Conservation (phyloP, 2,113 vertebrate genomes). For the Craseonycteris thonglongyai region DNA sequence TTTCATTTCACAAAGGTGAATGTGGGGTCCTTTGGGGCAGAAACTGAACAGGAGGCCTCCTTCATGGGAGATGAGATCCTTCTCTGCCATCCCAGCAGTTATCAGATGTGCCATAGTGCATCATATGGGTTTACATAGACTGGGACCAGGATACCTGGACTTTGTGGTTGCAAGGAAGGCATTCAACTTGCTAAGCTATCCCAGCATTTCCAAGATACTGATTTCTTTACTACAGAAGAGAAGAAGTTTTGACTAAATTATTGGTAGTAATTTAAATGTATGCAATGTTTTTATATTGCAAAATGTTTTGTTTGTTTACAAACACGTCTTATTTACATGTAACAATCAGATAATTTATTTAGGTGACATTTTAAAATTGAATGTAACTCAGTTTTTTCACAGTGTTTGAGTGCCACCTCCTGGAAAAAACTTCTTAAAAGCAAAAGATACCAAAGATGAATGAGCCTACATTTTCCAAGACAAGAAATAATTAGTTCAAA, state of each 20-base stretch:
- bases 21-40: too few relatives aligned
- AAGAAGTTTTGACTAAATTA: neutral
- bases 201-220: too few relatives aligned
- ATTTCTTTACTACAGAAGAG: slow-evolving; percentile 33
- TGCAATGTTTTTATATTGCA: neutral
- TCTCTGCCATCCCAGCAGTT: too few relatives aligned
- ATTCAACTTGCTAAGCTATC: too few relatives aligned
- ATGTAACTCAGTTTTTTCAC: neutral
- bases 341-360: slow-evolving; percentile 2
- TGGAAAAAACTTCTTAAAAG: slow-evolving; percentile 55
- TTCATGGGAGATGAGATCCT: too few relatives aligned
- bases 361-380: slow-evolving; percentile 25
- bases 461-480: neutral
- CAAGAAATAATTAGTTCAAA: neutral
- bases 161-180: too few relatives aligned
- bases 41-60: too few relatives aligned
- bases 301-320: slow-evolving; percentile 16
- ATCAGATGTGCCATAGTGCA: too few relatives aligned
- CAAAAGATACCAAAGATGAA: neutral
- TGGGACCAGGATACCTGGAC: too few relatives aligned
- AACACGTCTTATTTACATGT: neutral
- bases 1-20: too few relatives aligned
- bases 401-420: slow-evolving; percentile 79
- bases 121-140: too few relatives aligned
- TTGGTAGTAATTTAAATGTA: neutral